These are phyloP conservation scores for Mastomys coucha DNA, from an alignment of 2,113 vertebrate genomes.

Conservation along the genomic window DNA sequence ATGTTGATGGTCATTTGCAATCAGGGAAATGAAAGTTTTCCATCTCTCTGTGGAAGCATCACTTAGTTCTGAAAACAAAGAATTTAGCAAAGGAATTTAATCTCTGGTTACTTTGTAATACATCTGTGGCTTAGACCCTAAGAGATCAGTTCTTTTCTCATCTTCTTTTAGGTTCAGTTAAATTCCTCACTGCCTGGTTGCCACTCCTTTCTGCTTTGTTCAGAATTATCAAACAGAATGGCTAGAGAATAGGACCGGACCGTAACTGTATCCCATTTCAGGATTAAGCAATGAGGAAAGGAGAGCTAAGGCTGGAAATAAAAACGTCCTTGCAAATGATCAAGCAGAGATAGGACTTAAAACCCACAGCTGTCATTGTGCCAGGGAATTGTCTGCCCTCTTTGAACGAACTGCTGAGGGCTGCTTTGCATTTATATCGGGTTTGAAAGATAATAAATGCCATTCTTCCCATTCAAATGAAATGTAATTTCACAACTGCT, in stretches of 20 bases:
- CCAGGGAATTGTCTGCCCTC: conserved; percentile 78
- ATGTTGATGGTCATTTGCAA: conserved; percentile 56
- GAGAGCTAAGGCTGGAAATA: conserved; percentile 81
- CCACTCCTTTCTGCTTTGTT: conserved; percentile 60
- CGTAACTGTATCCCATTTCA: conserved; percentile 78
- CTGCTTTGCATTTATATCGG: conserved; percentile 62
- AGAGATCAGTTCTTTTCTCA: not conserved
- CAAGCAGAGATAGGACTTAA: conserved; percentile 82
- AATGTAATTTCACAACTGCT: conserved; percentile 61
- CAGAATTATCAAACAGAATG: conserved; percentile 64
- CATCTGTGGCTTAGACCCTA: conserved; percentile 60
- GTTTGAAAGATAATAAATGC: conserved; percentile 65
- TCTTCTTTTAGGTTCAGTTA: conserved; percentile 51
- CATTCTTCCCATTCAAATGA: conserved; percentile 43
- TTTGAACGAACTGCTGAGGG: conserved; percentile 71
- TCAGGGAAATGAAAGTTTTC: conserved; percentile 75
- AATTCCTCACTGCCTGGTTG: conserved; percentile 7
- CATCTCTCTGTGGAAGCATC: conserved; percentile 56
- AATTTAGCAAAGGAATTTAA: conserved; percentile 72
- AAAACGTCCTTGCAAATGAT: conserved; percentile 86
- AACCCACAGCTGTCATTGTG: conserved; percentile 73
- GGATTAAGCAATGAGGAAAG: conserved; percentile 42
- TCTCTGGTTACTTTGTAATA: conserved; percentile 73
- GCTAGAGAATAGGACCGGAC: conserved; percentile 76
- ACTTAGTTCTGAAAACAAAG: conserved; percentile 64